Evolutionary conservation across 2,888 invertebrate species (phyloP).

Genomic region (Temnothorax rugatulus): DNA sequence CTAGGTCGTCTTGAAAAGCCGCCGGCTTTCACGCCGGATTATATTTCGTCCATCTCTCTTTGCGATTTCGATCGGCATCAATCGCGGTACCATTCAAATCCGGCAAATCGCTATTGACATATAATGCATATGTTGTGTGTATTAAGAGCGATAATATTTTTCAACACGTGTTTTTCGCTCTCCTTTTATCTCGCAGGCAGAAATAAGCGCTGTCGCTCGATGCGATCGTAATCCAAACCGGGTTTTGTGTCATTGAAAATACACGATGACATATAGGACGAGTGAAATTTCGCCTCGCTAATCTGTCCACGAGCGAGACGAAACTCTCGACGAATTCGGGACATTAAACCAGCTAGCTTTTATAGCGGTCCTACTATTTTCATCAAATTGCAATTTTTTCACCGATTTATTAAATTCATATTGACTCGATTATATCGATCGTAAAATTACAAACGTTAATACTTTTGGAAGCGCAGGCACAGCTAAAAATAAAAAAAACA

Average conservation of each 20-base stretch:
- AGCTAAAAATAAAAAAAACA: neutral
- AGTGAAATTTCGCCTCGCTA: conserved; percentile 28
- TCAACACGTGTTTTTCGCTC: neutral
- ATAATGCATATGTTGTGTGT: neutral
- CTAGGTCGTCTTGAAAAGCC: conserved; percentile 2
- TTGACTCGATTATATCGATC: neutral
- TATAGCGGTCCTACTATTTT: conserved; percentile 4
- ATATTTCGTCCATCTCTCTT: conserved; percentile 2
- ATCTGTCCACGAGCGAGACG: neutral
- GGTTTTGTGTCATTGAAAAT: conserved; percentile 39
- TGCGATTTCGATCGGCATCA: conserved; percentile 11
- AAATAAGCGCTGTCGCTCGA: neutral
- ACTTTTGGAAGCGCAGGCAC: neutral
- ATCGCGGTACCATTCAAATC: neutral
- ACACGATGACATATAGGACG: neutral
- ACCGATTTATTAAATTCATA: conserved; percentile 15
- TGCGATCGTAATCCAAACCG: conserved; percentile 32
- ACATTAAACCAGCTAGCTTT: conserved; percentile 37
- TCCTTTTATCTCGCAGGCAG: neutral
- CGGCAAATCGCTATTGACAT: neutral
- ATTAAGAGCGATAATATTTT: conserved; percentile 44
- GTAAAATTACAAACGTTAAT: neutral
- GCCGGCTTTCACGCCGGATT: neutral
- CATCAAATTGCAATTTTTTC: conserved; percentile 9
- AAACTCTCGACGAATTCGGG: conserved; percentile 22